Percentiles rank a stretch among this genome's conserved stretches.
Conservation (phyloP, 2,888 invertebrate species). For the Eupithecia centaureata region DNA sequence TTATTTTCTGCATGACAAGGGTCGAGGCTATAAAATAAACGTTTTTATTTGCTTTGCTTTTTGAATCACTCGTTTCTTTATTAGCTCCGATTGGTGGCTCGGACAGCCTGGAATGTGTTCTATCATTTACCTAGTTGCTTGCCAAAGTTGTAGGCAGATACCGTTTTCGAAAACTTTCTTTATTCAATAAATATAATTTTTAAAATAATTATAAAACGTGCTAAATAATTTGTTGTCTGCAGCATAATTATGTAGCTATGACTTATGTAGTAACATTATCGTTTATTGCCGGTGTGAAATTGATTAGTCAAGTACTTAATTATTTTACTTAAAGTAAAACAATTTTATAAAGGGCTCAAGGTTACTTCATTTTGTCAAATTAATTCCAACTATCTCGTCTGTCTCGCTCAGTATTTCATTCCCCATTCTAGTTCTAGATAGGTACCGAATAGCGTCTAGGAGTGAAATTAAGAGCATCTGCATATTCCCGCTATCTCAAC, state of each 20-base stretch:
- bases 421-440: conserved; percentile 16
- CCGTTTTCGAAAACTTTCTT: not conserved
- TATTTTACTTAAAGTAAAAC: not conserved
- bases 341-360: not conserved
- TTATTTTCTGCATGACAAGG: not conserved
- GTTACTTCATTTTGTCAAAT: not conserved
- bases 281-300: not conserved
- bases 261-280: too few relatives aligned
- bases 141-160: not conserved
- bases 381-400: conserved; percentile 10
- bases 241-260: too few relatives aligned
- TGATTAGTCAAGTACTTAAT: not conserved
- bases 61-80: conserved; percentile 11
- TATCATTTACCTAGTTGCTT: conserved; percentile 15
- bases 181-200: not conserved
- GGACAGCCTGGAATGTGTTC: conserved; percentile 13
- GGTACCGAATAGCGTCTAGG: conserved; percentile 19
- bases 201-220: not conserved
- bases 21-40: not conserved
- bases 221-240: too few relatives aligned
- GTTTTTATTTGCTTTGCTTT: not conserved
- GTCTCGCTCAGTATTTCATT: conserved; percentile 2
- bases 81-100: conserved; percentile 14
- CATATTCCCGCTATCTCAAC: conserved; percentile 30
- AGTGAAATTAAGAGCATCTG: conserved; percentile 30